Evolutionary conservation across 2,797 vertebrate genomes (phyloP).

Genomic region (Hemibagrus guttatus): DNA sequence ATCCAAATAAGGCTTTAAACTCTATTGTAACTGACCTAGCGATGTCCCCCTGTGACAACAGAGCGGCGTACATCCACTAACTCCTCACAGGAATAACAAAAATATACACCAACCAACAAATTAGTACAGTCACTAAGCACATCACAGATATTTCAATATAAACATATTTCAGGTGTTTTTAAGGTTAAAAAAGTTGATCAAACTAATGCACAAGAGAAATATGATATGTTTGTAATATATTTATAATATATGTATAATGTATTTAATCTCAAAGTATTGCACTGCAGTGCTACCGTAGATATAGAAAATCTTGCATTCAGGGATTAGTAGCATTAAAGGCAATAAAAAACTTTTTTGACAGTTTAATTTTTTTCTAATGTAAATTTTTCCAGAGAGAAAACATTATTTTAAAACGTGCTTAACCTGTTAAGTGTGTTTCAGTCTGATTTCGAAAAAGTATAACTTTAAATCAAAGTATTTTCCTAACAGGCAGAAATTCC

Average conservation of each 20-base stretch:
- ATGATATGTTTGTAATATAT: neutral
- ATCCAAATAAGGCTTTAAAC: slow-evolving; percentile 1
- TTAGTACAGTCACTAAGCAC: neutral
- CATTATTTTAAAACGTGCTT: neutral
- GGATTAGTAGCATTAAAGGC: neutral
- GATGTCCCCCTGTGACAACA: neutral
- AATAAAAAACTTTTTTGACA: too few species aligned
- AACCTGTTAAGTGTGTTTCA: neutral
- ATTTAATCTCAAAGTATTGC: slow-evolving; percentile 5
- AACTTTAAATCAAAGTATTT: neutral
- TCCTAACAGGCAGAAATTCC: neutral
- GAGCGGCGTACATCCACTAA: neutral
- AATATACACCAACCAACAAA: neutral
- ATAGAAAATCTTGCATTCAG: neutral
- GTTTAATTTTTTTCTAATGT: neutral
- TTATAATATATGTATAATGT: slow-evolving; percentile 7
- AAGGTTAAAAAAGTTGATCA: neutral
- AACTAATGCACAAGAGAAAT: neutral
- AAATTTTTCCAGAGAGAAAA: neutral
- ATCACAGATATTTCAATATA: neutral
- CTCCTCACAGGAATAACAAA: neutral
- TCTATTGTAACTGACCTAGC: neutral
- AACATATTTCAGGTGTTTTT: neutral
- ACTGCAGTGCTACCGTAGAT: neutral
- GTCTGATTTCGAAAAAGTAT: neutral